phyloP scores from a whole-genome alignment of 2,113 vertebrate species.

The Fulica atra region DNA sequence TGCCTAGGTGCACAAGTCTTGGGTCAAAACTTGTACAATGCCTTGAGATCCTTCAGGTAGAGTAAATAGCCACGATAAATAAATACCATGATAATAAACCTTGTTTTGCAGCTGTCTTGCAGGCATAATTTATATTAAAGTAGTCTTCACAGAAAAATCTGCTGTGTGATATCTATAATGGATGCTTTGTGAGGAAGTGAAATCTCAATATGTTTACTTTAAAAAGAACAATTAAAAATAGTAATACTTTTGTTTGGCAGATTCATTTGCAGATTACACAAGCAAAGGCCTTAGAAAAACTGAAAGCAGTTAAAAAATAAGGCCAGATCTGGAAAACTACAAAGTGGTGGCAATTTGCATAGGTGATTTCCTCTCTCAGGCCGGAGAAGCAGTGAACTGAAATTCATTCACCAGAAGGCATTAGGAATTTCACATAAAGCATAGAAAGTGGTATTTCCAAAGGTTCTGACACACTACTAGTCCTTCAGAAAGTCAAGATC shows the following conservation, averaged over 20 bases:
- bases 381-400: neutral
- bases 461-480: neutral
- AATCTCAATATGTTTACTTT: neutral
- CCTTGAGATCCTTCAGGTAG: neutral
- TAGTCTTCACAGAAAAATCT: neutral
- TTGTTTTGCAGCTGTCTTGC: neutral
- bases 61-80: neutral
- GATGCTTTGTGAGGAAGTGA: neutral
- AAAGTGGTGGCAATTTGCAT: neutral
- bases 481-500: neutral
- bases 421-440: neutral
- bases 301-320: neutral
- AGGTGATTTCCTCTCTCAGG: neutral
- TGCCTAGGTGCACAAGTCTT: neutral
- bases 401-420: neutral
- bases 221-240: neutral
- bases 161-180: accelerated
- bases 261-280: neutral
- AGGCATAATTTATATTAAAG: neutral
- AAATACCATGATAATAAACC: neutral
- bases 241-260: neutral
- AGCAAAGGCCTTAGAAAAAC: neutral
- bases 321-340: neutral
- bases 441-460: conserved; percentile 3
- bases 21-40: neutral